phyloP scores from a whole-genome alignment of 2,888 invertebrate species.

The Leistus spinibarbis region DNA sequence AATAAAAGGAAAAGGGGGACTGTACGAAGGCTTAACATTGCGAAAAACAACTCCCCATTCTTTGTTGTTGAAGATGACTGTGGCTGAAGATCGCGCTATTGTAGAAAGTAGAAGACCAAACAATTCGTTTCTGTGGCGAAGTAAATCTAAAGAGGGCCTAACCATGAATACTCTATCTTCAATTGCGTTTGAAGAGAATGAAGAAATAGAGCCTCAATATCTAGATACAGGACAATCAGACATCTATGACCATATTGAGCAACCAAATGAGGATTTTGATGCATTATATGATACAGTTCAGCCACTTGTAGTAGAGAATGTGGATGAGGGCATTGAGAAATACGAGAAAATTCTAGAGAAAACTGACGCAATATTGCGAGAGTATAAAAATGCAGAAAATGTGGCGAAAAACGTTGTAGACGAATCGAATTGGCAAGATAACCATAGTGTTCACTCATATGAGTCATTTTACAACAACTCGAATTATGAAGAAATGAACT shows the following conservation, averaged over 20 bases:
- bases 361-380: conserved; percentile 43
- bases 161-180: conserved; percentile 16
- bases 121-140: conserved; percentile 69
- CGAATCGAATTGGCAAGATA: conserved; percentile 56
- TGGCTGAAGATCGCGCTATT: not conserved
- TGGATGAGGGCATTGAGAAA: conserved; percentile 19
- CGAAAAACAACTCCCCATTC: conserved; percentile 43
- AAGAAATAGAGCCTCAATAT: not conserved
- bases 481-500: not conserved
- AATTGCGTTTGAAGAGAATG: conserved; percentile 12
- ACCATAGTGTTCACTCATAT: conserved; percentile 57
- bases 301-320: conserved; percentile 15
- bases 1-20: conserved; percentile 46
- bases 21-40: conserved; percentile 48
- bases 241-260: not conserved
- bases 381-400: conserved; percentile 35
- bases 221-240: conserved; percentile 3
- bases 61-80: conserved; percentile 39
- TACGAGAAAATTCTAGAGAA: conserved; percentile 43
- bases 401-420: not conserved
- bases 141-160: conserved; percentile 52
- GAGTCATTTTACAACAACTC: conserved; percentile 5
- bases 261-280: conserved; percentile 40
- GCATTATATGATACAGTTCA: conserved; percentile 47
- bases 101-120: conserved; percentile 61